Percentiles rank a stretch among this genome's conserved stretches.
Conservation (phyloP, 2,113 vertebrate species). For the Himantopus leucocephalus region DNA sequence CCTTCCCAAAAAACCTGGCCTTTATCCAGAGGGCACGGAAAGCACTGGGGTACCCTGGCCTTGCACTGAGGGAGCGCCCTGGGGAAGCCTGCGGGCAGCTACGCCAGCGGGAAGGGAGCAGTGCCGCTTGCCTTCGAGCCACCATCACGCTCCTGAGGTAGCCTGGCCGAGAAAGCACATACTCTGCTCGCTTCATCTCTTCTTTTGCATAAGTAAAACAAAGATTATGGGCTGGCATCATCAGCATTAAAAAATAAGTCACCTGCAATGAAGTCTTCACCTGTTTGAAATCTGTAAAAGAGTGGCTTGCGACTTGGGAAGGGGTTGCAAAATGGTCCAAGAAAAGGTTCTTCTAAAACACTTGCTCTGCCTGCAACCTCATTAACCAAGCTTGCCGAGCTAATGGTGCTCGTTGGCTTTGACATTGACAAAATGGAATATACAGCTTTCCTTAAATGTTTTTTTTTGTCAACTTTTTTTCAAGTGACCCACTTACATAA, state of each 20-base stretch:
- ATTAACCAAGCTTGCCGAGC: slow-evolving; percentile 6
- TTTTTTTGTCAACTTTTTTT: slow-evolving; percentile 54
- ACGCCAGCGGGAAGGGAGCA: background rate
- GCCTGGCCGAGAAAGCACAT: background rate
- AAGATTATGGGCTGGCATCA: background rate
- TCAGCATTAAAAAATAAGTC: background rate
- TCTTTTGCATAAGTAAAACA: background rate
- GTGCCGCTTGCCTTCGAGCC: background rate
- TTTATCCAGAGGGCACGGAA: background rate
- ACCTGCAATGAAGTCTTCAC: background rate
- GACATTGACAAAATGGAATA: slow-evolving; percentile 58
- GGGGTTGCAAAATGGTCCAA: background rate
- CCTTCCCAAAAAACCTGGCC: background rate
- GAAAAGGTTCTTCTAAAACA: background rate
- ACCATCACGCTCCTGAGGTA: rapidly evolving
- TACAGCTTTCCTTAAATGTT: slow-evolving; percentile 43
- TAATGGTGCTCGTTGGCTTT: slow-evolving; percentile 57
- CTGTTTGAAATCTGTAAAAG: background rate
- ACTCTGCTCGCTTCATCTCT: background rate
- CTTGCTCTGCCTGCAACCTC: background rate
- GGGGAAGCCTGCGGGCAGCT: background rate
- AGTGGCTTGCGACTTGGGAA: background rate
- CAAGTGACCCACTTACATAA: slow-evolving; percentile 58
- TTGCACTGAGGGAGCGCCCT: background rate
- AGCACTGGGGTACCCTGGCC: background rate